Evolutionary conservation across 2,888 invertebrate species (phyloP), one percentile per base, ranked within the genome.

Genomic region (Tinea pellionella): DNA sequence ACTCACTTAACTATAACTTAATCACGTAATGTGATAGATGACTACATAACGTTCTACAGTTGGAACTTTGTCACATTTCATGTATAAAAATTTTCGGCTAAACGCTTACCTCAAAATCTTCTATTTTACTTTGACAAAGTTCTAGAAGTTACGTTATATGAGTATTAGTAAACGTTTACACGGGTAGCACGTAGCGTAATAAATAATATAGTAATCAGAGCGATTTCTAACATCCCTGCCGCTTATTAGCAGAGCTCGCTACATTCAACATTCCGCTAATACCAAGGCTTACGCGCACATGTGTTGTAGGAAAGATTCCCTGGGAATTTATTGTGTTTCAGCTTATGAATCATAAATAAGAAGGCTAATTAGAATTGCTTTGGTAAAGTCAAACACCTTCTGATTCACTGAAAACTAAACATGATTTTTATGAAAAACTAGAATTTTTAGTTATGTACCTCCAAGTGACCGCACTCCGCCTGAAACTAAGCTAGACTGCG

Each of bases 341-440:
- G 86, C 86, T 87, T 87, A 86, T 81, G 84, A 85, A 86, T 85
- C 87, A 84, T 87, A 87, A 87, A 86, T 86, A 84, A 84, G 78
- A 74, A 70, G 71, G 76, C 74, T 84, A 86, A 86, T 86, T 87
- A 86, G 82, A 81, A 77, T 77, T 80, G 80, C 72, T 69, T 71
- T 76, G 63, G 57, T 32, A 13, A 57, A 29, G 32, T 57, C 15
- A 47, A 15, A 15, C 2, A 37, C 37, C 37, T 37, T 9, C 4
- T 6, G 9, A 6, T 2, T 12, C 11, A 37, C 37, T 37, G 37
- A 37, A 12, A 2, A 37, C 30, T 9, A n/a, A n/a, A n/a, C n/a
- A n/a, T n/a, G n/a, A n/a, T n/a, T n/a, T n/a, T n/a, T n/a, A n/a
- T n/a, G n/a, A n/a, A n/a, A n/a, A n/a, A n/a, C n/a, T n/a, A n/a